Percentiles rank a stretch among this genome's conserved stretches.
Conservation (phyloP, 2,888 invertebrate genomes). For the Myathropa florea region DNA sequence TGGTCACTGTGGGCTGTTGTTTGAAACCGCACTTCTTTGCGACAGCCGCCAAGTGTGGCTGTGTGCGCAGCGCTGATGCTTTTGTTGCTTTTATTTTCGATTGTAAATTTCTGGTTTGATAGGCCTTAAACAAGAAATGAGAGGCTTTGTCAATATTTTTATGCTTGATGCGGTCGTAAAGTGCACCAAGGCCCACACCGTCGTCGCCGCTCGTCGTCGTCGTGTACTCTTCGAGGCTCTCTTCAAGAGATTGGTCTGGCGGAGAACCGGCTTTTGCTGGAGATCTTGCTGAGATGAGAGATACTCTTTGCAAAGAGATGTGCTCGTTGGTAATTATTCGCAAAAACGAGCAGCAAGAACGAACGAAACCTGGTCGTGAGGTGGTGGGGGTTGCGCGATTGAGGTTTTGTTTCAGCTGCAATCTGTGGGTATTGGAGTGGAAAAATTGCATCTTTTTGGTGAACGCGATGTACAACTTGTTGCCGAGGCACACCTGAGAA, state of each 20-base stretch:
- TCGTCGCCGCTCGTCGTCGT: no score
- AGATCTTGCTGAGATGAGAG: constrained; percentile 13
- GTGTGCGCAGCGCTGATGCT: constrained; percentile 2
- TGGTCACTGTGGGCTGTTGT: constrained; percentile 32
- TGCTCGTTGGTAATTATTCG: constrained; percentile 26
- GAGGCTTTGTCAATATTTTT: constrained; percentile 44
- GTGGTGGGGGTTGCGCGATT: constrained; percentile 3
- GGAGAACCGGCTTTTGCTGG: constrained; percentile 52
- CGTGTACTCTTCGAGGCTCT: constrained; percentile 37
- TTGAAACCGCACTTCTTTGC: constrained; percentile 44
- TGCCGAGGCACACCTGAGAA: constrained; percentile 48
- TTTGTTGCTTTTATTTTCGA: constrained; percentile 40
- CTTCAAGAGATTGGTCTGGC: no score
- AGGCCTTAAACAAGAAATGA: constrained; percentile 67
- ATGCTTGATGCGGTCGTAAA: constrained; percentile 55
- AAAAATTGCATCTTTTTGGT: constrained; percentile 37
- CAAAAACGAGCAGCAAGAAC: neutral
- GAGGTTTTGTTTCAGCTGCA: constrained; percentile 19
- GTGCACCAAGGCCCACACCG: constrained; percentile 41
- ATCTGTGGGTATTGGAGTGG: constrained; percentile 45
- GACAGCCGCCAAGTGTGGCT: constrained; percentile 1
- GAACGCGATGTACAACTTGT: constrained; percentile 5
- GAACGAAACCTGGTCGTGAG: constrained; percentile 9
- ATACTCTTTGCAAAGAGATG: constrained; percentile 61
- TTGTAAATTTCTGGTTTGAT: constrained; percentile 67